Evolutionary conservation across 2,113 vertebrate genomes (phyloP).

Genomic region (Ranitomeya variabilis): DNA sequence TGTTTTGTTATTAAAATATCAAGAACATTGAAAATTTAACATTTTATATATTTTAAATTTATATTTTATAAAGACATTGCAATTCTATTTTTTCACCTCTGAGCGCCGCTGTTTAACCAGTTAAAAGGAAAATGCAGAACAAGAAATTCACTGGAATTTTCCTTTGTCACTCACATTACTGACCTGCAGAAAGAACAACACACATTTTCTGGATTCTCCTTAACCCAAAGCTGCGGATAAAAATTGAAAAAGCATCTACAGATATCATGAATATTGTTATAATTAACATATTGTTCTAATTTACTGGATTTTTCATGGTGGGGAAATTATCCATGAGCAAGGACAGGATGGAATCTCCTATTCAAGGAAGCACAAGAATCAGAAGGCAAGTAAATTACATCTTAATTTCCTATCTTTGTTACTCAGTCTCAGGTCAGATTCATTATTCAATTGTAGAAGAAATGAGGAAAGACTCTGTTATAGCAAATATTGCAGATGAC

Average conservation of each 20-base stretch:
- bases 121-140: conserved; percentile 31
- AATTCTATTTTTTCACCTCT: conserved; percentile 10
- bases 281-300: neutral
- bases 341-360: neutral
- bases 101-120: neutral
- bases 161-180: neutral
- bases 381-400: conserved; percentile 63
- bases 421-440: conserved; percentile 26
- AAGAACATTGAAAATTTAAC: too few relatives aligned
- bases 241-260: too few relatives aligned
- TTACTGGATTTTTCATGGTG: neutral
- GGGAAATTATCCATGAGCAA: neutral
- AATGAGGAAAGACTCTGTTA: conserved; percentile 3
- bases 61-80: neutral
- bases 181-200: neutral
- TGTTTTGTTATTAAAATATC: neutral
- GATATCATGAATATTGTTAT: neutral
- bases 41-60: too few relatives aligned
- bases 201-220: neutral
- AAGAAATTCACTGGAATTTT: neutral
- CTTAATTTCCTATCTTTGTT: conserved; percentile 37
- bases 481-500: conserved; percentile 62
- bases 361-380: neutral
- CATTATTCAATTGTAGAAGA: conserved; percentile 65
- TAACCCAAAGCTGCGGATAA: neutral